These are phyloP conservation scores for Rosalia funebris DNA, from an alignment of 2,888 invertebrate species.

Conservation along the genomic window DNA sequence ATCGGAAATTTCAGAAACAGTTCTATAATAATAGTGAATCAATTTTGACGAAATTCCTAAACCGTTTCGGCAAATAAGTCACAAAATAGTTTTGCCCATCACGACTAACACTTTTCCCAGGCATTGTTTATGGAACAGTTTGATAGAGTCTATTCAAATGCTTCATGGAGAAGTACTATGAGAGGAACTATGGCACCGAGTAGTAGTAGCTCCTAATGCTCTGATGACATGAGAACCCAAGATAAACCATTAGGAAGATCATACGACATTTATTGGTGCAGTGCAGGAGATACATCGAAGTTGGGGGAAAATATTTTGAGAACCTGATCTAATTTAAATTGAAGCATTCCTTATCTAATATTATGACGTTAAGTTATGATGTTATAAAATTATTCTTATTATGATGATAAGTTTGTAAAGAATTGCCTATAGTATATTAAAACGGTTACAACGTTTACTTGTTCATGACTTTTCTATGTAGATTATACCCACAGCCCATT, in stretches of 20 bases:
- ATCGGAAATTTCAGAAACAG: no score
- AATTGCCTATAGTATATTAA: not conserved
- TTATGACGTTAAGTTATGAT: not conserved
- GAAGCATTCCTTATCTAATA: no score
- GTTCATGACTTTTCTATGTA: not conserved
- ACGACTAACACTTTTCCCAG: not conserved
- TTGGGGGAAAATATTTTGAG: not conserved
- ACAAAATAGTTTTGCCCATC: not conserved
- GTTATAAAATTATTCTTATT: not conserved
- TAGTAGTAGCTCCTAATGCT: no score
- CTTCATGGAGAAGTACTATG: not conserved
- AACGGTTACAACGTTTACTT: not conserved
- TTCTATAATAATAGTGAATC: not conserved
- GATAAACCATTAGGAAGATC: not conserved
- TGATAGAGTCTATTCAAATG: no score
- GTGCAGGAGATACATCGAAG: not conserved
- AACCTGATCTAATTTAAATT: not conserved
- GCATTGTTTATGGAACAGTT: no score
- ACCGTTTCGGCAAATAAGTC: not conserved
- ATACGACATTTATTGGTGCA: not conserved
- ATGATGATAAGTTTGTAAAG: not conserved
- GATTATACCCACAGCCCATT: not conserved
- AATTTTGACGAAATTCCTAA: not conserved
- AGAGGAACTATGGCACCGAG: no score
- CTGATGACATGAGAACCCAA: no score